Conservation (phyloP, 2,888 invertebrate genomes). For the Sarcophaga rosellei region DNA sequence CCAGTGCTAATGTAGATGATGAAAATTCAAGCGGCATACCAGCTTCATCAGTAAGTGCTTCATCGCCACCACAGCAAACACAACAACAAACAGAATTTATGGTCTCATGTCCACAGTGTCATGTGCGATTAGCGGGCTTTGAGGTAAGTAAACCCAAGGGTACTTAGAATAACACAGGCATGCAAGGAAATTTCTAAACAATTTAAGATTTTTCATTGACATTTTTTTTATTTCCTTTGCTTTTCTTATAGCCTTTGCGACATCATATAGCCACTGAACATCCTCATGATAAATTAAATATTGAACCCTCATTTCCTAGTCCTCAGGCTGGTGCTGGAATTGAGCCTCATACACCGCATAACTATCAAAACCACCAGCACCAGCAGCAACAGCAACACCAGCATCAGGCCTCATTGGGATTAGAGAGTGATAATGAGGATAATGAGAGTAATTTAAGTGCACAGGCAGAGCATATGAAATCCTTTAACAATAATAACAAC, state of each 20-base stretch:
- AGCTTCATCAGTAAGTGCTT: conserved; percentile 70
- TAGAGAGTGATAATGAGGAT: conserved; percentile 59
- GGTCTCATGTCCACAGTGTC: conserved; percentile 82
- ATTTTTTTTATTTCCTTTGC: neutral
- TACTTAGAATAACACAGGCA: too few species aligned
- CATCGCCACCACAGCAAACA: conserved; percentile 66
- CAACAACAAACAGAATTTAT: conserved; percentile 76
- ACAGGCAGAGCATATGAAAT: conserved; percentile 68
- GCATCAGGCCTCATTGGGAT: conserved; percentile 41
- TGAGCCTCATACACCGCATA: conserved; percentile 19
- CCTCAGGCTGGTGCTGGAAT: conserved; percentile 45
- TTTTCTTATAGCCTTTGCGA: conserved; percentile 78
- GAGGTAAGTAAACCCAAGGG: conserved; percentile 73
- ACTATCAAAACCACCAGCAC: conserved; percentile 39
- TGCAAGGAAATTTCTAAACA: neutral
- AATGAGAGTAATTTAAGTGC: conserved; percentile 65
- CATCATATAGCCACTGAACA: conserved; percentile 82
- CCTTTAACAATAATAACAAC: conserved; percentile 72
- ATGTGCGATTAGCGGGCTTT: conserved; percentile 80
- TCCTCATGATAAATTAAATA: conserved; percentile 79
- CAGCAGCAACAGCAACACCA: conserved; percentile 20
- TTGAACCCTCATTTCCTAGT: conserved; percentile 71
- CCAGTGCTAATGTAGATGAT: conserved; percentile 73
- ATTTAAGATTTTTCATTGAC: neutral
- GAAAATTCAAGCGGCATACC: conserved; percentile 74